Base-by-base conservation (phyloP, 2,888 invertebrate genomes). In the Cephalotes varians region DNA sequence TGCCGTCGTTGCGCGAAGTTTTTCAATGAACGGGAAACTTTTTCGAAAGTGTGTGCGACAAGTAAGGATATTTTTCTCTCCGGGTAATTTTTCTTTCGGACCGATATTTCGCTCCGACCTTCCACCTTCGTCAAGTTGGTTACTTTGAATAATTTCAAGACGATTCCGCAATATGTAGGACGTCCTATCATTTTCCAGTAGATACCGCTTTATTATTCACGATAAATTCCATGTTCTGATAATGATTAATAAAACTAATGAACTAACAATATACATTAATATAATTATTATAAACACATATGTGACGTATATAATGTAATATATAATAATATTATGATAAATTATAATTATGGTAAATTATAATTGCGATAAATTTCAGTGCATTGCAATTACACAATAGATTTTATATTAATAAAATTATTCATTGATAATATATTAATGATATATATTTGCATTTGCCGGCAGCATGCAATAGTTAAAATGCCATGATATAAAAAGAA, bases 11-110 rank as follows among this genome's bases (percentile, higher is more conserved):
- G 18, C 62, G 40, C 40, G 4, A 67, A 56, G 54, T 77, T 77
- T 67, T 56, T 15, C 67, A 56, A 54, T 77, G 40, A 77, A 65
- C 54, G 67, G 31, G 25, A 18, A 65, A 64, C 64, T 65, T 62
- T 62, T 44, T 18, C 28, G 28, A 15, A 31, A 21, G 51, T 12
- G 40, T 12, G 40, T 15, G 21, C 40, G 62, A 62, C 74, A 56
- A 40, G 40, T 12, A 7, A 56, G 56, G 72, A 56, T 40, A 77
- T 77, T 56, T 65, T 34, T 77, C 51, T 67, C 15, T 7, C 44
- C 21, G 40, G 1, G n/a, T 15, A 67, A 44, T 73, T n/a, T 56
- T 25, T 77, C 65, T 40, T 6, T 9, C 51, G 6, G 15, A 40
- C 10, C 34, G 65, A 77, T 44, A 77, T 77, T 51, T 64, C n/a